Base-by-base conservation (phyloP, 2,797 vertebrate species). In the Cetoscarus ocellatus region DNA sequence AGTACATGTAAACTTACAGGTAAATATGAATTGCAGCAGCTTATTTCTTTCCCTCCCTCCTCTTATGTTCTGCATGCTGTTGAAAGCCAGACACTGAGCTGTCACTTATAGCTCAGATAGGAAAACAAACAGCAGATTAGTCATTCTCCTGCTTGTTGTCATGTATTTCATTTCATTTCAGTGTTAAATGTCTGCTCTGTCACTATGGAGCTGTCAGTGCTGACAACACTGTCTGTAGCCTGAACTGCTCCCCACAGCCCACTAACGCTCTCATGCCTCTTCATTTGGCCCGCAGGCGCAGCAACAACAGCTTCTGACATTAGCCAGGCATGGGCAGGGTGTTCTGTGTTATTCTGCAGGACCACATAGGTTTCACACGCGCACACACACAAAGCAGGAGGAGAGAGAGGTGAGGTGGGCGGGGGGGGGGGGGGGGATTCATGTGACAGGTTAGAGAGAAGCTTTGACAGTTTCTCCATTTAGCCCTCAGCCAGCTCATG, bases 381-480 rank as follows among this genome's bases (percentile, higher is more conserved):
- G n/a, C 58, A 77, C 44, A 55, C 59, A 18, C 58, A 77, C 66
- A 65, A 75, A 76, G 80, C 52, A 67, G 66, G 18, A 60, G 56
- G 75, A 80, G 74, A 54, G 64, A 70, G 74, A 72, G 53, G 80
- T 52, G 54, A 15, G 4, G 27, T 10, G 0, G 43, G 52, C 15
- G 14, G 10, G 44, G 17, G 10, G 43, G 52, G n/a, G 14, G 10
- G 44, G 17, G 10, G 58, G 50, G 42, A 75, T 72, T 87, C 84
- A 82, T 86, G 86, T 92, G 90, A 92, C 88, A 88, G 81, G 90
- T 93, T 91, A 79, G 81, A 91, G 81, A 81, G 86, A 86, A 79
- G 84, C 87, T 88, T 77, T 90, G 90, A 91, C 92, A 88, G 89
- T 84, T 86, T 91, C 86, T 91, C 77, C 84, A 89, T 90, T 92